Base-by-base conservation (phyloP, 1,140 invertebrate species). In the Augochlora pura region DNA sequence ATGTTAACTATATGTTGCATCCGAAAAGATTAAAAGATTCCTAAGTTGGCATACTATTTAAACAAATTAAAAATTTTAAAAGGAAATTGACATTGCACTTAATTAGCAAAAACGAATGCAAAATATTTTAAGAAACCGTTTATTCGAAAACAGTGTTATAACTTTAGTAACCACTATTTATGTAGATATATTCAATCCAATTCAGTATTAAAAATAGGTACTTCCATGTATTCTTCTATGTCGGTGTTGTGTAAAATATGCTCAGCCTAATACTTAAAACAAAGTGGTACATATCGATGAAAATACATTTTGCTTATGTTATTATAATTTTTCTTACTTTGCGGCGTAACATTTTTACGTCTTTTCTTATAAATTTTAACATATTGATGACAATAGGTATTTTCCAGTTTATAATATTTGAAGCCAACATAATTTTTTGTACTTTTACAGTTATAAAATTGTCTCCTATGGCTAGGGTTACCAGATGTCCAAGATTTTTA, bases 141-240 rank as follows among this genome's bases (percentile, higher is more conserved):
- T 66, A 7, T 32, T 60, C 23, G 39, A 23, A 42, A 46, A 46
- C 0, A 38, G 27, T 42, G n/a, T n/a, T 57, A 70, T 52, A 62
- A 62, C 18, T 64, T 54, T 52, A 27, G 21, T 57, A 78, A 57
- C 0, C 27, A 72, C 39, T 64, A 46, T 21, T 68, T 76, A 42
- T 46, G 12, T 54, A 78, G 23, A 12, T 42, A 42, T 64, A 71
- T 52, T 38, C 16, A 77, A 52, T 54, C 16, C 49, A 38, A 54
- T 23, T 27, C 66, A 77, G 74, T 77, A 77, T 77, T 77, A 77
- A 18, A 63, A 63, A 63, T 68, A 52, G 42, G 25, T 57, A 63
- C 16, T 69, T 76, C 54, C n/a, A 7, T 9, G 54, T 57, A 57
- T 57, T 57, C 54, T 57, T 57, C 54, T 57, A 57, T 57, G 54